Evolutionary conservation across 64 coral and sea anemone species (phyloP).

Genomic region (Acropora tenuis): DNA sequence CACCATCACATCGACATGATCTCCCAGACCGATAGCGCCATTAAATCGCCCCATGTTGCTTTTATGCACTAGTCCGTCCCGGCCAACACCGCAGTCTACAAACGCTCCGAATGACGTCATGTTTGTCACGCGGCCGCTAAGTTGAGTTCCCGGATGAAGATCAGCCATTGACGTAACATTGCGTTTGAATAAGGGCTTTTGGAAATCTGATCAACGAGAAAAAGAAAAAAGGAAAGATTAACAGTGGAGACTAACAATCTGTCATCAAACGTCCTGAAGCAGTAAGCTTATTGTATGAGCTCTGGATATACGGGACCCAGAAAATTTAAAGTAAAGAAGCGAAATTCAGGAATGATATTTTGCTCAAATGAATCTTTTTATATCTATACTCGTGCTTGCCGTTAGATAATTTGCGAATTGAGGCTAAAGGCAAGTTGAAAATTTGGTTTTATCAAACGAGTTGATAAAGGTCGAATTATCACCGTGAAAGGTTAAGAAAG

Average conservation of each 20-base stretch:
- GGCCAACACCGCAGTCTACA: constrained; percentile 92
- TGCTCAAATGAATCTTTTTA: neutral
- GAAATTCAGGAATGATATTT: no score
- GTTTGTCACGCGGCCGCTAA: constrained; percentile 85
- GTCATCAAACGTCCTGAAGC: no score
- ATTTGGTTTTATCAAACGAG: no score
- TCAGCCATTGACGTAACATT: constrained; percentile 79
- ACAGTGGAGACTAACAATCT: neutral
- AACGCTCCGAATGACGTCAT: constrained; percentile 97
- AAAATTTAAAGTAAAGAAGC: no score
- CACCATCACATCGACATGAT: constrained; percentile 82
- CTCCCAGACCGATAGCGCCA: constrained; percentile 72
- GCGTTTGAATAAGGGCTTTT: constrained; percentile 86
- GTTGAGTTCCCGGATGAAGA: constrained; percentile 54
- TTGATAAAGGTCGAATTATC: no score
- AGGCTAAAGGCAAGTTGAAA: no score
- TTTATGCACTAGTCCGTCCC: constrained; percentile 79
- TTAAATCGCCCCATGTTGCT: constrained; percentile 38
- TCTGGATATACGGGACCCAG: no score
- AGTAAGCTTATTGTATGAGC: no score
- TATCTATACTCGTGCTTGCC: neutral
- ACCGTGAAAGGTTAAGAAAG: no score
- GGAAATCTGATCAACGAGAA: constrained; percentile 61
- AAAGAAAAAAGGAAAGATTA: neutral
- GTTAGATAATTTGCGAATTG: no score